Evolutionary conservation across 2,888 invertebrate species (phyloP), one percentile per base, ranked within the genome.

Genomic region (Parnassius apollo): DNA sequence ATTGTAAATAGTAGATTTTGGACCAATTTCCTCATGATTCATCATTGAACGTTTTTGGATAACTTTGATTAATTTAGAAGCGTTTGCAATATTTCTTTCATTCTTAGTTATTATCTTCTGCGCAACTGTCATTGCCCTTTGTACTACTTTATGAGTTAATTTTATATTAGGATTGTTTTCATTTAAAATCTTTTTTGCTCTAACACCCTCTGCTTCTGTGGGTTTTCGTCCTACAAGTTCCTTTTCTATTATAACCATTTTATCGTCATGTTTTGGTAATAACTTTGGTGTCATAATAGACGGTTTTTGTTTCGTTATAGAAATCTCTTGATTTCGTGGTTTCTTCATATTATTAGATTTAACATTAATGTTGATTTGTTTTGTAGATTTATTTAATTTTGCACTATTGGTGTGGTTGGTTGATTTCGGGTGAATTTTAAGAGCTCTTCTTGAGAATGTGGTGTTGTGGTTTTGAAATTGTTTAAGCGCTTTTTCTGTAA

Each of bases 101-200:
- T 56, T 72, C 57, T 78, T 76, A 25, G 71, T 75, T 22, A 73
- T 70, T 51, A 83, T 65, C 66, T 75, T 78, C 55, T 79, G 73
- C 2, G 81, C 77, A 1, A 74, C 73, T 2, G 69, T 58, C 68
- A 80, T 74, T 2, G 82, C 77, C 68, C 71, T 71, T 18, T 77
- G 79, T 0, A 80, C 70, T 18, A 82, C 71, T 55, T 72, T 74
- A 59, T 76, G 68, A 2, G 76, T 73, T 25, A 71, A 59, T 46
- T 72, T 71, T 9, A 65, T 64, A 18, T 66, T 71, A 49, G 59
- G 66, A 53, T 66, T 66, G 62, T 62, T 69, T 64, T 57, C 68
- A 12, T 45, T 66, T 55, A 53, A 64, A n/a, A 57, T 60, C 57
- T 60, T 64, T 49, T 64, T 64, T 1, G 60, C 57, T 57, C 59